phyloP scores from a whole-genome alignment of 2,797 vertebrate genomes.

The Chloroceryle inda region DNA sequence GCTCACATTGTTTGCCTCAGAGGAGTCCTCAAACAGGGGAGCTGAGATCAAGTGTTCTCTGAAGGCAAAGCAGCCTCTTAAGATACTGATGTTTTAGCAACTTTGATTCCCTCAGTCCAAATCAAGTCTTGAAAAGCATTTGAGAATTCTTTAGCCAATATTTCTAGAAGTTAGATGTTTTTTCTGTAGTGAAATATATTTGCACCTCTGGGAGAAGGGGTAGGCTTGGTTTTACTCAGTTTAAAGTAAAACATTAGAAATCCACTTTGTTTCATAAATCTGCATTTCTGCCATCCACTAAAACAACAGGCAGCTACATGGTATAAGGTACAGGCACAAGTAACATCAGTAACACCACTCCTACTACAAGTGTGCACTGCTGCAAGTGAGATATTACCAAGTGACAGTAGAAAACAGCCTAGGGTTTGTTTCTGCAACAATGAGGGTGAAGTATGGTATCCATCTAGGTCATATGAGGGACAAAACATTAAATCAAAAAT shows the following conservation, averaged over 20 bases:
- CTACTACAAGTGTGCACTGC: background rate
- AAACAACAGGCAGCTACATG: background rate
- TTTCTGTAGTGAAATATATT: background rate
- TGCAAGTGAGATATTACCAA: background rate
- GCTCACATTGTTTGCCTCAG: background rate
- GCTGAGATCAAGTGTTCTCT: background rate
- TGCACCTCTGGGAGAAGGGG: accelerated
- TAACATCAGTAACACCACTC: background rate
- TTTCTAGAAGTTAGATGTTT: background rate
- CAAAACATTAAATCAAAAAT: background rate
- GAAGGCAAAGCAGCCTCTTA: background rate
- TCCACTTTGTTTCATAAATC: background rate
- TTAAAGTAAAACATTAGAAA: background rate
- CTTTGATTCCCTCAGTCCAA: background rate
- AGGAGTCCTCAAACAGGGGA: background rate
- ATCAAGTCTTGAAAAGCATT: background rate
- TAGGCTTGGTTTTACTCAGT: background rate
- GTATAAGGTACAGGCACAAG: background rate
- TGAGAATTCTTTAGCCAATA: background rate
- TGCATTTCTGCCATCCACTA: background rate
- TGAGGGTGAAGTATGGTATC: background rate
- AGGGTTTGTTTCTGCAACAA: background rate
- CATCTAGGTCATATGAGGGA: background rate
- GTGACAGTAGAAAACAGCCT: background rate
- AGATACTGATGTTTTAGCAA: background rate